phyloP scores from a whole-genome alignment of 1,140 invertebrate species.

The Gonioctena quinquepunctata region DNA sequence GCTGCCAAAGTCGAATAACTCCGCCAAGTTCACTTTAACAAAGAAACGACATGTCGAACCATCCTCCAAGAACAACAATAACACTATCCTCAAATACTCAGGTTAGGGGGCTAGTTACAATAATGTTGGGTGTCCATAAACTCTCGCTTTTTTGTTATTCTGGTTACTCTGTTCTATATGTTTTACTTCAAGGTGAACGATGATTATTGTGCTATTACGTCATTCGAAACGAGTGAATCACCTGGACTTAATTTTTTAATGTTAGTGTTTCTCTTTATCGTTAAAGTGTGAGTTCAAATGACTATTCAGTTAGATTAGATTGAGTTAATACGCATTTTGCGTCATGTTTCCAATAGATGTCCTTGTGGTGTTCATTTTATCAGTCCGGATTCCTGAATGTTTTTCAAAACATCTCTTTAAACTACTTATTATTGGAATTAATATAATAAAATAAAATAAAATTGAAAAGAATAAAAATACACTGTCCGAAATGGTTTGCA shows the following conservation, averaged over 20 bases:
- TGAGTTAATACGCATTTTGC: neutral
- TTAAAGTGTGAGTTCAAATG: neutral
- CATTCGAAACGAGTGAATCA: neutral
- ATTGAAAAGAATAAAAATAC: no score
- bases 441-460: no score
- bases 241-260: neutral
- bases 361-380: no score
- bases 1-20: constrained; percentile 34
- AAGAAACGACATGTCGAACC: neutral
- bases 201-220: no score
- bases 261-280: no score
- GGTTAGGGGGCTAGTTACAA: constrained; percentile 24
- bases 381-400: no score
- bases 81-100: constrained; percentile 24
- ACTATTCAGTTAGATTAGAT: neutral
- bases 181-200: neutral
- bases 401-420: no score
- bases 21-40: neutral
- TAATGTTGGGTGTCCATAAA: neutral
- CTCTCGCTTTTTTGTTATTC: neutral
- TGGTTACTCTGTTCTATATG: neutral
- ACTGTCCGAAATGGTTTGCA: no score
- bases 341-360: no score
- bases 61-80: constrained; percentile 13
- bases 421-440: no score